Evolutionary conservation across 2,797 vertebrate genomes (phyloP).

Genomic region (Coilia nasus): DNA sequence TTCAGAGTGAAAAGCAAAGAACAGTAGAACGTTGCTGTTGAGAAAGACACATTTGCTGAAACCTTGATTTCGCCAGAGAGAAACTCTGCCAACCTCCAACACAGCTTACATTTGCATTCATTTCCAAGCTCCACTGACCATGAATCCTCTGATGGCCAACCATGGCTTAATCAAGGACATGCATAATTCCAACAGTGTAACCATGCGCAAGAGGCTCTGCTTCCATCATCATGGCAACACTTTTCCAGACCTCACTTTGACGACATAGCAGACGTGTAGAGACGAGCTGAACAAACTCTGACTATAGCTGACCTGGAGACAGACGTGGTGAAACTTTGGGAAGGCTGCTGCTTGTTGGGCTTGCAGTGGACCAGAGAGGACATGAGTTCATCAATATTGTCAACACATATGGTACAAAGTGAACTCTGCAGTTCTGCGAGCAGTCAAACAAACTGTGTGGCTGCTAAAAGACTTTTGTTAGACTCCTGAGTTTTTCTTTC

Average conservation of each 20-base stretch:
- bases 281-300: not conserved
- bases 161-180: constrained; percentile 17
- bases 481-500: too few relatives aligned
- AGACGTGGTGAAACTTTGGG: not conserved
- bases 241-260: not conserved
- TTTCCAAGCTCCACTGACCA: not conserved
- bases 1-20: not conserved
- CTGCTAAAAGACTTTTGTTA: too few relatives aligned
- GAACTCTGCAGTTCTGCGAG: not conserved
- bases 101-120: constrained; percentile 10
- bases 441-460: not conserved
- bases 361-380: not conserved
- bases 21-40: not conserved
- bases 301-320: not conserved
- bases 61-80: not conserved
- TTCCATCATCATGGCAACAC: not conserved
- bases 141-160: not conserved
- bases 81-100: not conserved
- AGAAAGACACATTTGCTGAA: not conserved
- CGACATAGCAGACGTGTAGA: not conserved
- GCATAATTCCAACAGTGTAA: not conserved
- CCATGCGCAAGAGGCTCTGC: not conserved
- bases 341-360: not conserved
- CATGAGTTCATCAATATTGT: not conserved
- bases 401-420: not conserved